Percentiles rank a stretch among this genome's conserved stretches.
Conservation (phyloP, 2,888 invertebrate genomes). For the Eilema depressum region DNA sequence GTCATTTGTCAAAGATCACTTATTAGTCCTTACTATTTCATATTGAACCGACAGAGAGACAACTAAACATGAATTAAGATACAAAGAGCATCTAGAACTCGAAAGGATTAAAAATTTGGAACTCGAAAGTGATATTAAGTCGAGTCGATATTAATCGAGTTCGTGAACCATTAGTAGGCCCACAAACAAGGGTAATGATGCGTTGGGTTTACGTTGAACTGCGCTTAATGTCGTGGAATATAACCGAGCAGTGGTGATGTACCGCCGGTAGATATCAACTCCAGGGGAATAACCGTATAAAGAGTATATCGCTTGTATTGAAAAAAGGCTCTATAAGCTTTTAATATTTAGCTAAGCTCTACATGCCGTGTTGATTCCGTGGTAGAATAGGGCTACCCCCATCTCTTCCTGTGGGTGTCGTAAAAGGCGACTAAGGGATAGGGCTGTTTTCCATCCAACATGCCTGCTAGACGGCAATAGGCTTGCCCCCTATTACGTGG, state of each 20-base stretch:
- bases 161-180: conserved; percentile 46
- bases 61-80: no score
- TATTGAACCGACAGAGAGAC: no score
- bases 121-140: conserved; percentile 13
- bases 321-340: not conserved
- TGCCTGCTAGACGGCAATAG: no score
- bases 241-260: conserved; percentile 42
- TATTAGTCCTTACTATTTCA: no score
- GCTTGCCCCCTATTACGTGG: no score
- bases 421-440: no score
- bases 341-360: no score
- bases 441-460: no score
- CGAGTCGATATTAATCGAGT: conserved; percentile 49
- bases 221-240: conserved; percentile 70
- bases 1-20: no score
- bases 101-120: not conserved
- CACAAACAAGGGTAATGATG: conserved; percentile 67
- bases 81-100: not conserved
- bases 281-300: not conserved
- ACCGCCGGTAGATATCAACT: conserved; percentile 3
- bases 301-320: not conserved
- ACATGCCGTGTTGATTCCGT: no score
- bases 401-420: no score
- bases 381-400: no score
- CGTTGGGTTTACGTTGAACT: conserved; percentile 66